Evolutionary conservation across 2,888 invertebrate genomes (phyloP), one percentile per base, ranked within the genome.

Genomic region (Cosmopolites sordidus): DNA sequence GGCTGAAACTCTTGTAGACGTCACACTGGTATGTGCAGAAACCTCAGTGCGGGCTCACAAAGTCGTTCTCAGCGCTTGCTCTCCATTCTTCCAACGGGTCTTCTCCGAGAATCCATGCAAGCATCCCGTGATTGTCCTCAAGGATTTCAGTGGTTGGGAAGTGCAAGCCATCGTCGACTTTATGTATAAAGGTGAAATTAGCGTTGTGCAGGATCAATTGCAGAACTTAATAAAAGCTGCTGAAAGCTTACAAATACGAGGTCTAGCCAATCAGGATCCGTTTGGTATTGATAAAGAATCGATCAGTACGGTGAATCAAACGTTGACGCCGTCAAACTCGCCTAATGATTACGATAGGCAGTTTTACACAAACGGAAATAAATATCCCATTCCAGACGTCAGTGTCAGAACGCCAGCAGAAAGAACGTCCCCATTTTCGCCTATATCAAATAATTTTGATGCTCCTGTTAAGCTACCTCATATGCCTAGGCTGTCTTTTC

Each of bases 181-280:
- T 70, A 93, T 93, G 92, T 94, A 94, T 76, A 87, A 89, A 62
- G 93, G 93, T 33, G 92, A 93, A 76, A 91, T 93, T 64, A 89
- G 89, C 62, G 91, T 93, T 46, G 85, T 86, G 5, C 89, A 91
- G 66, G 90, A 91, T 69, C 88, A 91, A 59, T 78, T 93, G 17
- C 84, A 87, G 51, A 86, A 85, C 9, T 80, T 94, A 62, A 89
- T 93, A 66, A 86, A 89, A 65, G 92, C 92, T 1, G 93, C 92
- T 0, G 92, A 92, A 69, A 88, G 88, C 47, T 78, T 93, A 56
- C 91, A 92, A 72, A 86, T 91, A 58, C 83, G 89, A 16, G 90
- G 90, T 2, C 74, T 91, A 58, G 87, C 87, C 2, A 76, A 77
- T 53, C 78, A 78, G 47, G 79, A 80, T 30, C 48, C 61, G 1